These are phyloP conservation scores for Bathynomus jamesi DNA, from an alignment of 1,140 invertebrate species.

Conservation along the genomic window DNA sequence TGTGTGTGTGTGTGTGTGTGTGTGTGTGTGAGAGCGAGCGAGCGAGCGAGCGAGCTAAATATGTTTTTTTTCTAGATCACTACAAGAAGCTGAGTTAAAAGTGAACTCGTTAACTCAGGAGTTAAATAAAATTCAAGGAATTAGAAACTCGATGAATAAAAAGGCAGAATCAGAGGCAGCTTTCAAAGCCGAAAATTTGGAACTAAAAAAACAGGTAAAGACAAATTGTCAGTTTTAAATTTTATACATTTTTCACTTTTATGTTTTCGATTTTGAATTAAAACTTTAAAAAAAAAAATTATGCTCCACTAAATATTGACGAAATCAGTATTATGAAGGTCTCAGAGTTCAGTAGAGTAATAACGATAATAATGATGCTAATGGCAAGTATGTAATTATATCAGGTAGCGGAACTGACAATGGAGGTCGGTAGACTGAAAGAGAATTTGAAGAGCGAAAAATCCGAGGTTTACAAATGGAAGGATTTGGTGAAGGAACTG, in stretches of 20 bases:
- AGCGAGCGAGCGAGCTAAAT: no score
- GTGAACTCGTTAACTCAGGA: slow-evolving; percentile 16
- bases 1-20: background rate
- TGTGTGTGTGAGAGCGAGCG: no score
- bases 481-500: slow-evolving; percentile 38
- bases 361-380: no score
- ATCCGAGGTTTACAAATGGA: slow-evolving; percentile 39
- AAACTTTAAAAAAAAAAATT: no score
- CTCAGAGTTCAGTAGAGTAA: no score
- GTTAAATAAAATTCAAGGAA: slow-evolving; percentile 1
- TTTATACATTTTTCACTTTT: no score
- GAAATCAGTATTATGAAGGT: no score
- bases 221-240: no score
- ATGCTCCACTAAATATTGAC: no score
- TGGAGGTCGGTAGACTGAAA: slow-evolving; percentile 27
- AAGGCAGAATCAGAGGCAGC: background rate
- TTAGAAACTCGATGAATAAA: background rate
- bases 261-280: no score
- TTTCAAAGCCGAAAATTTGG: slow-evolving; percentile 5
- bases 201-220: slow-evolving; percentile 19
- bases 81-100: slow-evolving; percentile 21
- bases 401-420: background rate
- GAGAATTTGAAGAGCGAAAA: slow-evolving; percentile 37
- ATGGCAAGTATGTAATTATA: background rate
- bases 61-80: slow-evolving; percentile 5